A percentile compares a stretch with the other conserved stretches of the same genome.
Conservation (phyloP, 2,888 invertebrate genomes). For the Herminia tarsipennalis region DNA sequence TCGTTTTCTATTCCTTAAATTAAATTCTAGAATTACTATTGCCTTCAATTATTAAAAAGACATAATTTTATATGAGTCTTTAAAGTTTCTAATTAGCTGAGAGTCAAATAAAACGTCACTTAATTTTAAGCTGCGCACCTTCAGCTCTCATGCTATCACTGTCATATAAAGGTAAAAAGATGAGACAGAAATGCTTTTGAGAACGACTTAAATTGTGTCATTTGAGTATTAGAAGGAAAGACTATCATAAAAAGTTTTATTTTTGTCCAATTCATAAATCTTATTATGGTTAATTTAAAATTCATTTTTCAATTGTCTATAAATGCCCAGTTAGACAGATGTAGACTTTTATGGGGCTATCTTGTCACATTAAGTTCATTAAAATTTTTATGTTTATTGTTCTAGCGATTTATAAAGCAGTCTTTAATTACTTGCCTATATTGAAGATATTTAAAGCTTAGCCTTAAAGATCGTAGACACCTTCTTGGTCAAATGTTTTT, state of each 20-base stretch:
- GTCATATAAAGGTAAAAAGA: too few relatives aligned
- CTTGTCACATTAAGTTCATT: constrained; percentile 5
- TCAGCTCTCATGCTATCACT: too few relatives aligned
- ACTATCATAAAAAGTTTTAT: constrained; percentile 19
- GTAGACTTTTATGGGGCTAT: constrained; percentile 1
- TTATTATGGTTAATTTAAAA: constrained; percentile 1
- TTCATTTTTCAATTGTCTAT: constrained; percentile 13
- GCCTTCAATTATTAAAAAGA: constrained; percentile 15
- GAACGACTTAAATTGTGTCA: too few relatives aligned
- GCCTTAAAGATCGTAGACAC: too few relatives aligned
- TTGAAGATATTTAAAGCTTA: too few relatives aligned
- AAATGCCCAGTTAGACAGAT: constrained; percentile 2
- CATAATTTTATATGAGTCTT: constrained; percentile 13
- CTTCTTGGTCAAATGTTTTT: too few relatives aligned
- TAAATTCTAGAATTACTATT: constrained; percentile 5
- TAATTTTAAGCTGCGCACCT: too few relatives aligned
- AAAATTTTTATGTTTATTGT: not conserved
- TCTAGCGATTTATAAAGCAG: not conserved
- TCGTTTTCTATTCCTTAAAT: constrained; percentile 24
- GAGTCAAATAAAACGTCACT: too few relatives aligned
- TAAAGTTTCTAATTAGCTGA: constrained; percentile 12
- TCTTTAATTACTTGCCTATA: too few relatives aligned
- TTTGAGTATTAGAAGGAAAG: too few relatives aligned
- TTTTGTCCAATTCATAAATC: constrained; percentile 13
- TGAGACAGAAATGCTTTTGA: too few relatives aligned